phyloP scores from a whole-genome alignment of 2,888 invertebrate species.

The Ochlodes sylvanus region DNA sequence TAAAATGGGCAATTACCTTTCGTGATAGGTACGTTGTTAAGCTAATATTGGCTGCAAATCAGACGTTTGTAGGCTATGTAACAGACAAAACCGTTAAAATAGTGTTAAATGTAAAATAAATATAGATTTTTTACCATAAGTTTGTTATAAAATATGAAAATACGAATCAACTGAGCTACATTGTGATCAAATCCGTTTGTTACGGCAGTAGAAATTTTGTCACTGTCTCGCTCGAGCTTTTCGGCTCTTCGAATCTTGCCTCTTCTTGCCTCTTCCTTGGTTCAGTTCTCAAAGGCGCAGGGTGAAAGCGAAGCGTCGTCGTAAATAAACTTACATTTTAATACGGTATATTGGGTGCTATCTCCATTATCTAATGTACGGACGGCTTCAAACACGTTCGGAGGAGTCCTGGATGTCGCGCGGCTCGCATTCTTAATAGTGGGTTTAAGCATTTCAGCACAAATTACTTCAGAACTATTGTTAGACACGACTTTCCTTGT shows the following conservation, averaged over 20 bases:
- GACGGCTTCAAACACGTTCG: too few species aligned
- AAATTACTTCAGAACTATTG: too few species aligned
- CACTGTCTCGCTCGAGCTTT: constrained; percentile 60
- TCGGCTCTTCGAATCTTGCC: constrained; percentile 56
- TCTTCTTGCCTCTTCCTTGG: constrained; percentile 44
- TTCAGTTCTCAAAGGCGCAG: too few species aligned
- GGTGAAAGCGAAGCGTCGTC: too few species aligned
- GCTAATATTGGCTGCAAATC: not conserved
- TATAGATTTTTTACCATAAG: constrained; percentile 74
- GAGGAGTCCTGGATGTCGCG: too few species aligned
- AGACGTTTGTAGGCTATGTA: constrained; percentile 4
- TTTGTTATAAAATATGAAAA: constrained; percentile 69
- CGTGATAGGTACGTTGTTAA: constrained; percentile 15
- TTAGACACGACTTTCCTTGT: too few species aligned
- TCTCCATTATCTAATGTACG: too few species aligned
- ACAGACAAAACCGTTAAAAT: constrained; percentile 46
- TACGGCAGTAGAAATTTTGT: constrained; percentile 49
- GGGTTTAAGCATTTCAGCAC: too few species aligned
- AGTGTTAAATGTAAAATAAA: constrained; percentile 65
- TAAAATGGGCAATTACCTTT: constrained; percentile 14
- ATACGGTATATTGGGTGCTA: too few species aligned
- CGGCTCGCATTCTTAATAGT: too few species aligned
- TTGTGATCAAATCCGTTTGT: constrained; percentile 78
- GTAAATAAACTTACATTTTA: too few species aligned
- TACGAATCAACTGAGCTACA: constrained; percentile 83